Base-by-base conservation (phyloP, 2,113 vertebrate genomes). In the cattle (Bos taurus) region DNA sequence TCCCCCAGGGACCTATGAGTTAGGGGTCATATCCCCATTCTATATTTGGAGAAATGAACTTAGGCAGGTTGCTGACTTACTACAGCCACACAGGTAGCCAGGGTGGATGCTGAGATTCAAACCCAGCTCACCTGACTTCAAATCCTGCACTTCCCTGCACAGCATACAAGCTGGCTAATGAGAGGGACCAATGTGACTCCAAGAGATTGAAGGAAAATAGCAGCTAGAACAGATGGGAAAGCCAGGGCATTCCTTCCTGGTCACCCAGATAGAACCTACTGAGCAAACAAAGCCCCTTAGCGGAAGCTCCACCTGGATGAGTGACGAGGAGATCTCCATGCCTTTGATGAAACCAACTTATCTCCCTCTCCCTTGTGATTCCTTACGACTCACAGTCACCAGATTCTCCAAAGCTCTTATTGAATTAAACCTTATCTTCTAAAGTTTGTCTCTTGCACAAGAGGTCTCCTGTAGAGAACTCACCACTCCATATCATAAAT, bases 401-500 rank as follows among this genome's bases (percentile, higher is more conserved):
- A 9, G 25, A 15, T 26, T 88, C 59, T 64, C 91, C 40, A 94
- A 50, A 93, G 40, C 17, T 52, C 82, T 46, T 52, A 14, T 7
- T 52, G 64, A 95, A 30, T 25, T 48, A 84, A 82, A 36, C 15
- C 25, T 85, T 85, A 17, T 25, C 15, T 40, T 74, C 0, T 59
- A 54, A 50, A 23, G 21, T 57, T 57, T 84, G 30, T 56, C 46
- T 86, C 52, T 60, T 14, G 88, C 50, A 8, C 3, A 19, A 40
- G 28, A 28, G 6, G 8, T 21, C 48, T 93, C 33, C 1, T 21
- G 4, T 36, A n/a, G n/a, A 94, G 64, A 59, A 50, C 25, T 54
- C 43, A 33, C 7, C 57, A 46, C 26, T 57, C 28, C 4, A 0
- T 21, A 40, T 4, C 0, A 1, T 25, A 26, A 80, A 46, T 21